Percentiles rank a stretch among this genome's conserved stretches.
These are phyloP conservation scores for Amiota communis DNA, from an alignment of 2,888 invertebrate species.

Conservation along the genomic window DNA sequence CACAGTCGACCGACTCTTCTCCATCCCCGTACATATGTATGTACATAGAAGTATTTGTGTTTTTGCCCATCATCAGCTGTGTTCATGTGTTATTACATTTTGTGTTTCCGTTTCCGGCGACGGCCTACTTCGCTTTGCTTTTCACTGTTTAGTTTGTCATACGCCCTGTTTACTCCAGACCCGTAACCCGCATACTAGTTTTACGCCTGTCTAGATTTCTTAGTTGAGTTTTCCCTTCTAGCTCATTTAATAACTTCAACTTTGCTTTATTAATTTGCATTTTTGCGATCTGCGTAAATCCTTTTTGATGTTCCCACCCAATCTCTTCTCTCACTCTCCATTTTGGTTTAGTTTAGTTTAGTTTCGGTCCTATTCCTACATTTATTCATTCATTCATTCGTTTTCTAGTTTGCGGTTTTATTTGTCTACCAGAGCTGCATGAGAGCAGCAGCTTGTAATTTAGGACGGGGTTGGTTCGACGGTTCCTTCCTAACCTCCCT, in stretches of 20 bases:
- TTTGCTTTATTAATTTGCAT: conserved; percentile 30
- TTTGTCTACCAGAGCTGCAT: conserved; percentile 52
- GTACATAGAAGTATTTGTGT: conserved; percentile 6
- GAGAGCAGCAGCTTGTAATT: conserved; percentile 33
- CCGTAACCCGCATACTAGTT: background rate
- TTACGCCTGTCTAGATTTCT: background rate
- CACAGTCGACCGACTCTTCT: conserved; percentile 7
- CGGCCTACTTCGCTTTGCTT: conserved; percentile 15
- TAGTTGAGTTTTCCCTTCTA: background rate
- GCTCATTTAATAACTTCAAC: conserved; percentile 28
- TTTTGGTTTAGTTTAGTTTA: no score
- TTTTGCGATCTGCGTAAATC: background rate
- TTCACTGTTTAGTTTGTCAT: background rate
- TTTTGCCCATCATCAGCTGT: conserved; percentile 20
- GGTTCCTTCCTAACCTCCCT: background rate
- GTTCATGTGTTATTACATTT: conserved; percentile 21
- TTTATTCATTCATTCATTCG: conserved; percentile 47
- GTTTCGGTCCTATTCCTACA: conserved; percentile 34
- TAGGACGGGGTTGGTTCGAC: background rate
- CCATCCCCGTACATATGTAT: no score
- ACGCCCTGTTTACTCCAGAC: background rate
- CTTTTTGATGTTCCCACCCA: background rate
- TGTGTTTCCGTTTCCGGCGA: conserved; percentile 20
- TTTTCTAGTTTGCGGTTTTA: conserved; percentile 12
- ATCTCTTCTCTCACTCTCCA: no score